Percentiles rank a stretch among this genome's conserved stretches.
phyloP scores from a whole-genome alignment of 2,113 vertebrate species.

The Lycaon pictus region DNA sequence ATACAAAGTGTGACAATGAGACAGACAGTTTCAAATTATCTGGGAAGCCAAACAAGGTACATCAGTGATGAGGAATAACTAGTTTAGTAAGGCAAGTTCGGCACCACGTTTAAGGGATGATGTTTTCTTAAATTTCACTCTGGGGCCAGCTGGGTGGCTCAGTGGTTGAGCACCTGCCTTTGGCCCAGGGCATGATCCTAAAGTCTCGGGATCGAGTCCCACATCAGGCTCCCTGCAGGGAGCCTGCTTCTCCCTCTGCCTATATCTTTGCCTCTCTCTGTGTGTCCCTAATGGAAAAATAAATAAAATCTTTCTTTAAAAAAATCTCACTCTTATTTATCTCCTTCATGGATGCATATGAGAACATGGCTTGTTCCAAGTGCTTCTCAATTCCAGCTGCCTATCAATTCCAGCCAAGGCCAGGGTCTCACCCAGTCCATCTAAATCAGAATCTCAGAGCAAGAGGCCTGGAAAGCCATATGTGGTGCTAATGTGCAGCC shows the following conservation, averaged over 20 bases:
- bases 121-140: neutral
- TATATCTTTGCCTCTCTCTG: too few species aligned
- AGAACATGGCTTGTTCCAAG: neutral
- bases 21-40: neutral
- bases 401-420: neutral
- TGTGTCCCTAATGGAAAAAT: too few species aligned
- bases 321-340: neutral
- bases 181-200: too few species aligned
- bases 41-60: neutral
- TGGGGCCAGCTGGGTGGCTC: too few species aligned
- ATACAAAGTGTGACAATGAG: neutral
- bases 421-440: neutral
- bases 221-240: too few species aligned
- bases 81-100: neutral
- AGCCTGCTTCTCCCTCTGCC: too few species aligned
- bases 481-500: neutral
- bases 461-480: neutral
- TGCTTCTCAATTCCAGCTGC: neutral
- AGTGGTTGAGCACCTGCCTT: too few species aligned
- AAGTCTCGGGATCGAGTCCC: too few species aligned
- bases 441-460: neutral
- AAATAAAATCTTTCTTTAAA: too few species aligned
- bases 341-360: rapidly evolving
- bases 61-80: neutral
- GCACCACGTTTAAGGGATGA: neutral